Evolutionary conservation across 2,113 vertebrate genomes (phyloP).

Genomic region (Ctenomys sociabilis): DNA sequence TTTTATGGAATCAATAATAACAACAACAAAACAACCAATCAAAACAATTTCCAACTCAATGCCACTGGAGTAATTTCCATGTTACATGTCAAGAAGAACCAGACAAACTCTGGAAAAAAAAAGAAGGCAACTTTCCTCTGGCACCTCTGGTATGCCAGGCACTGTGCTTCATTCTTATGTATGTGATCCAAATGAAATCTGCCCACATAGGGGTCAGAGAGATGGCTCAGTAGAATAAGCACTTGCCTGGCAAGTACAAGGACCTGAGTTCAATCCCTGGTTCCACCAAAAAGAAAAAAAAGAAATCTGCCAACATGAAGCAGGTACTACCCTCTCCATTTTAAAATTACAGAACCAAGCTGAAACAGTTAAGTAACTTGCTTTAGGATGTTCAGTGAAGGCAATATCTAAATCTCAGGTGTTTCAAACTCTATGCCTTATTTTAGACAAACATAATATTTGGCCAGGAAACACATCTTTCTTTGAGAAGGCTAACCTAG

Average conservation of each 20-base stretch:
- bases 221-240: no score
- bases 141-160: not conserved
- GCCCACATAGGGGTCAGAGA: not conserved
- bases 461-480: not conserved
- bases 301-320: not conserved
- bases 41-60: not conserved
- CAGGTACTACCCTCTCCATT: not conserved
- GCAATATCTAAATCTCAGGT: not conserved
- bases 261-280: no score
- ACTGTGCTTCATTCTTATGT: not conserved
- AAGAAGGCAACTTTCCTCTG: not conserved
- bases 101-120: not conserved
- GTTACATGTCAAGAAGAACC: not conserved
- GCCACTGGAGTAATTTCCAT: not conserved
- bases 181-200: not conserved
- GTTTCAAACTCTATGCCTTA: not conserved
- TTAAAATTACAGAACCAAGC: slow-evolving; percentile 26
- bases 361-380: not conserved
- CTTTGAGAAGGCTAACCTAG: slow-evolving; percentile 33
- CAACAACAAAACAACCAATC: not conserved
- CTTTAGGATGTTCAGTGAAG: not conserved
- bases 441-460: not conserved
- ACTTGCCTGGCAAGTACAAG: no score
- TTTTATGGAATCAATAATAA: not conserved
- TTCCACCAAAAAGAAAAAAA: not conserved